Conservation (phyloP, 2,888 invertebrate genomes). For the Kuschelorhynchus macadamiae region DNA sequence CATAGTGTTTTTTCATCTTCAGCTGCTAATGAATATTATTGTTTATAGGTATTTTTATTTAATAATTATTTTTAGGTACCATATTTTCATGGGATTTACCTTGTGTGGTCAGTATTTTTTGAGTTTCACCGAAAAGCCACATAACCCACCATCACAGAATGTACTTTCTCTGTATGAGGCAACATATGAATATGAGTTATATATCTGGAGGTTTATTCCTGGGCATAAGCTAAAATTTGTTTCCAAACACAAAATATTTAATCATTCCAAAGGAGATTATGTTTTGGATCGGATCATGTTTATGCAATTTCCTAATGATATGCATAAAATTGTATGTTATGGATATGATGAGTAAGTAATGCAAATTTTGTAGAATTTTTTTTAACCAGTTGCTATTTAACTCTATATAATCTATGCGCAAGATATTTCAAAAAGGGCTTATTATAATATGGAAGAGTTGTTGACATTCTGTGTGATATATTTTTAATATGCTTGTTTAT, state of each 20-base stretch:
- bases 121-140: constrained; percentile 77
- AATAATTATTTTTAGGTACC: constrained; percentile 84
- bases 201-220: constrained; percentile 67
- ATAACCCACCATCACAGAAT: constrained; percentile 54
- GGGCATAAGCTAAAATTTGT: constrained; percentile 63
- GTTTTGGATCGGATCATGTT: constrained; percentile 74
- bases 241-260: constrained; percentile 67
- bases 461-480: too few relatives aligned
- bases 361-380: too few relatives aligned
- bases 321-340: constrained; percentile 77
- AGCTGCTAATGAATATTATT: too few relatives aligned
- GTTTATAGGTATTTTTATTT: too few relatives aligned
- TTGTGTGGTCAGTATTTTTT: constrained; percentile 93
- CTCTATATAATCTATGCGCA: too few relatives aligned
- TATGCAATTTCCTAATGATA: constrained; percentile 81
- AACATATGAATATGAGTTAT: constrained; percentile 65
- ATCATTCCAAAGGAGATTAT: constrained; percentile 62
- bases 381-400: too few relatives aligned
- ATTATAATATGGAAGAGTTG: too few relatives aligned
- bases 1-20: too few relatives aligned
- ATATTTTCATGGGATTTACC: constrained; percentile 95
- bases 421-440: too few relatives aligned
- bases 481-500: too few relatives aligned
- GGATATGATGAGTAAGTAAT: constrained; percentile 75
- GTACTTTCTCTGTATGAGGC: constrained; percentile 48